phyloP scores from a whole-genome alignment of 2,113 vertebrate species.

The Theropithecus gelada region DNA sequence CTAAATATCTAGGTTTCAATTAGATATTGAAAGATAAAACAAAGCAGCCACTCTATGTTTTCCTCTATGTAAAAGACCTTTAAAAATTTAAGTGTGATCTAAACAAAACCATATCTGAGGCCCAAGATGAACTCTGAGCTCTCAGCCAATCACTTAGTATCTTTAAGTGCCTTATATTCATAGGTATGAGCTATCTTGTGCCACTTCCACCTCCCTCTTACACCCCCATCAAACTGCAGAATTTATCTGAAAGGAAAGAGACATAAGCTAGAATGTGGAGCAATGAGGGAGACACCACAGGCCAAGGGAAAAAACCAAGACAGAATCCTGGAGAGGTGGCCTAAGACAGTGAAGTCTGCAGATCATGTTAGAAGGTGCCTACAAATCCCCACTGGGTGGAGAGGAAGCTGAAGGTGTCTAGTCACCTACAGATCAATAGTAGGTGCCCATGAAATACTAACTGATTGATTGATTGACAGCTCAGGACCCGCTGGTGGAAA shows the following conservation, averaged over 20 bases:
- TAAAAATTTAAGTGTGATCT: neutral
- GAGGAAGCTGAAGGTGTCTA: neutral
- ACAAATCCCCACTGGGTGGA: neutral
- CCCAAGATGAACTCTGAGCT: neutral
- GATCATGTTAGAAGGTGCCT: neutral
- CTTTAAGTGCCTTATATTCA: neutral
- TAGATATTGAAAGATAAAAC: neutral
- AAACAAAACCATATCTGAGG: constrained; percentile 11
- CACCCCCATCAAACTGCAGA: neutral
- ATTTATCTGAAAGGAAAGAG: neutral
- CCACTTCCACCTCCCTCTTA: neutral
- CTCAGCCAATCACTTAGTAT: neutral
- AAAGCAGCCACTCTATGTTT: neutral
- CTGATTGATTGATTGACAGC: neutral
- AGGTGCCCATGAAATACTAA: neutral
- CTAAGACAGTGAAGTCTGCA: neutral
- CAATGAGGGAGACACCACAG: neutral
- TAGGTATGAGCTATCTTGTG: neutral
- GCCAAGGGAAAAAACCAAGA: neutral
- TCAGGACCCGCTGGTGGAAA: neutral
- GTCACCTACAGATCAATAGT: neutral
- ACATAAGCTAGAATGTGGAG: neutral
- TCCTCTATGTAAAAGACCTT: neutral
- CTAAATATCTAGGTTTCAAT: neutral
- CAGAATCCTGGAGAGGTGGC: neutral